Base-by-base conservation (phyloP, 2,113 vertebrate genomes). In the Speoplatyrhinus poulsoni region DNA sequence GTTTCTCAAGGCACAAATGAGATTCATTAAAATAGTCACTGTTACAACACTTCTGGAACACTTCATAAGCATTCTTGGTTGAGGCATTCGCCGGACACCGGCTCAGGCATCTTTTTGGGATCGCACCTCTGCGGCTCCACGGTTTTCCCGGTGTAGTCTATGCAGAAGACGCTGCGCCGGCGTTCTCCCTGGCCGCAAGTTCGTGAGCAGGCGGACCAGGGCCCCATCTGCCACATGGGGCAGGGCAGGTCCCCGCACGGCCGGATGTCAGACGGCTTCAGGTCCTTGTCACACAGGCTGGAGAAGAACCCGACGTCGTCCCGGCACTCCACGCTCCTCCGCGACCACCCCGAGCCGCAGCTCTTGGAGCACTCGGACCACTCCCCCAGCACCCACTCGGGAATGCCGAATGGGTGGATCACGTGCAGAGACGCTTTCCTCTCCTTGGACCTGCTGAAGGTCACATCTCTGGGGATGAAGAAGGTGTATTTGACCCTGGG, bases 341-440 rank as follows among this genome's bases (percentile, higher is more conserved):
- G 88, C 81, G 96, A 96, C 96, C 97, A 98, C 60, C 96, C 95
- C 0, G 94, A 94, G 16, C 96, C 95, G 0, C 96, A 98, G 54
- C 93, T 96, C 82, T 95, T 95, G 9, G 96, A 98, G 75, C 96
- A 98, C 78, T 91, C 92, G 0, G 96, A 96, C 98, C 98, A 98
- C 77, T 98, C 95, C 0, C 96, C 95, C 62, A 96, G 82, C 0
- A 93, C 89, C 96, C 97, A 99, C 48, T 96, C 93, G 0, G 93
- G 87, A 0, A 87, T 89, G 41, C 93, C 81, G 61, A 96, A 90
- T 0, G 94, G 94, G 7, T 88, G 92, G 70, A 97, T 95, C 65
- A 91, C n/a, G 0, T 98, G 94, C 69, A 92, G 69, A 0, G 94
- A 95, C 19, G 36, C 55, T 59, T 92, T 96, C 57, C 82, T 89